Conservation (phyloP, 2,113 vertebrate species). For the Candoia aspera region DNA sequence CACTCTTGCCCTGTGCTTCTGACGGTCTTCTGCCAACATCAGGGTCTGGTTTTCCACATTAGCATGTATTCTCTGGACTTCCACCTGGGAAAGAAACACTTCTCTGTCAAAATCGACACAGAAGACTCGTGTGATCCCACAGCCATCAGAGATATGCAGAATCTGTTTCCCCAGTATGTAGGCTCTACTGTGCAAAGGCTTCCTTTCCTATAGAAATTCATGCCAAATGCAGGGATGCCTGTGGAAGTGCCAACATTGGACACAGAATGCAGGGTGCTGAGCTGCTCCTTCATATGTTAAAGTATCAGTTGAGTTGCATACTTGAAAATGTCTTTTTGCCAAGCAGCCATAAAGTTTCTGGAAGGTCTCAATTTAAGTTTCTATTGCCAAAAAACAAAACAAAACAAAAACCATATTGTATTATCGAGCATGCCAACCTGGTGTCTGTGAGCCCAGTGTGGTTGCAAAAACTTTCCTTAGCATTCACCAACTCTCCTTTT, state of each 20-base stretch:
- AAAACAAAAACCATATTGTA: background rate
- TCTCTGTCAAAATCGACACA: background rate
- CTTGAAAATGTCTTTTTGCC: background rate
- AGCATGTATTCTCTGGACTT: constrained; percentile 55
- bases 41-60: constrained; percentile 58
- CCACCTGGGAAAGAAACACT: constrained; percentile 23
- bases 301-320: background rate
- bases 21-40: constrained; percentile 45
- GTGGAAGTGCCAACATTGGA: background rate
- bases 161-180: background rate
- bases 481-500: background rate
- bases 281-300: background rate
- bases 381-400: background rate
- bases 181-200: background rate
- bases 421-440: background rate
- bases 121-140: background rate
- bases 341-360: background rate
- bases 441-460: background rate
- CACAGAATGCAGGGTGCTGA: background rate
- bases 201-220: background rate
- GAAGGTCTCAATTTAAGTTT: background rate
- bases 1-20: constrained; percentile 44
- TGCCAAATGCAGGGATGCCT: background rate
- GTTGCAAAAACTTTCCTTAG: background rate
- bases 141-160: background rate